These are phyloP conservation scores for Holothuria glaberrima DNA, from an alignment of 35 echinoderm and acorn worm genomes.

Conservation along the genomic window DNA sequence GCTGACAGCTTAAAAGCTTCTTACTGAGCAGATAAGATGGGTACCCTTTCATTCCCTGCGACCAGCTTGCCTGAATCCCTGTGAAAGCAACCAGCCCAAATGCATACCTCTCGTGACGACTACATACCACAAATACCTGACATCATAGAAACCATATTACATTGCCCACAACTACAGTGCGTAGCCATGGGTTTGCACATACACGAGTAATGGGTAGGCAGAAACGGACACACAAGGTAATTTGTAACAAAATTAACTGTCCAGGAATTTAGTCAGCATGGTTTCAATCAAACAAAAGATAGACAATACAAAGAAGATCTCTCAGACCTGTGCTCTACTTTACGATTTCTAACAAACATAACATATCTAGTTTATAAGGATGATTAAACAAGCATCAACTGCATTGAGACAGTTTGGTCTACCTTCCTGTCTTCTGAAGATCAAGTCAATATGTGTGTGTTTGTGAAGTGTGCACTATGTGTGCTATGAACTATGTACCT, in stretches of 20 bases:
- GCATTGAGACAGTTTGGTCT: too few species aligned
- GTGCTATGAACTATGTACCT: too few species aligned
- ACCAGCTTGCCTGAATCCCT: neutral
- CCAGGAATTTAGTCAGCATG: slow-evolving; percentile 4
- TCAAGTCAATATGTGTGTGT: too few species aligned
- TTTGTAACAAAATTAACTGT: slow-evolving; percentile 7
- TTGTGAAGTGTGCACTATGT: too few species aligned
- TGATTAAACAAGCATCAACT: too few species aligned
- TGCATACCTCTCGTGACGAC: slow-evolving; percentile 49
- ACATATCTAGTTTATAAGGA: too few species aligned
- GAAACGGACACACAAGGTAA: neutral
- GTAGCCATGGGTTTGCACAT: neutral
- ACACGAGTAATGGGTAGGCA: neutral
- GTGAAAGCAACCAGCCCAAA: neutral
- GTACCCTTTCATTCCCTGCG: neutral
- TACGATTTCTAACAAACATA: too few species aligned
- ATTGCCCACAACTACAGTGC: neutral
- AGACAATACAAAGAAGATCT: too few species aligned
- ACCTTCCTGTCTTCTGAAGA: too few species aligned
- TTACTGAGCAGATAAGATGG: neutral
- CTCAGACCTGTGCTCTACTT: too few species aligned
- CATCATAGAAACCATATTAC: neutral
- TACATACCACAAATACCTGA: slow-evolving; percentile 33
- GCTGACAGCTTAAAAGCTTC: slow-evolving; percentile 48
- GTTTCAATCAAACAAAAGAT: slow-evolving; percentile 20